These are phyloP conservation scores for Chaetorhynchus papuensis DNA, from an alignment of 2,113 vertebrate genomes.

Conservation along the genomic window DNA sequence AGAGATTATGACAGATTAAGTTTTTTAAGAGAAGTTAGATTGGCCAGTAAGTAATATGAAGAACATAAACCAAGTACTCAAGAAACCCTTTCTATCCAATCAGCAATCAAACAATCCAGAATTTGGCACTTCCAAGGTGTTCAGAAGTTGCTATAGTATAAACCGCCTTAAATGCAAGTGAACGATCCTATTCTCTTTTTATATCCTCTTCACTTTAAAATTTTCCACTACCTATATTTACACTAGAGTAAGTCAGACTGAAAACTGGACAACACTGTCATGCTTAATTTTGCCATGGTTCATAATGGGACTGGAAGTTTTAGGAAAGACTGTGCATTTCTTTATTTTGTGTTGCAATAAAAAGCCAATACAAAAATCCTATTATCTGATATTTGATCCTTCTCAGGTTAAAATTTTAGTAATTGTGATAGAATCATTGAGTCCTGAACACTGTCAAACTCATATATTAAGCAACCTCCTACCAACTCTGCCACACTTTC, in stretches of 20 bases:
- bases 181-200: background rate
- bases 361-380: background rate
- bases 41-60: background rate
- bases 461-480: background rate
- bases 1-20: background rate
- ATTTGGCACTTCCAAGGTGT: background rate
- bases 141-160: background rate
- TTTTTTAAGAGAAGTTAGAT: background rate
- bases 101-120: background rate
- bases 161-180: background rate
- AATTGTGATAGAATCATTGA: background rate
- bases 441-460: background rate
- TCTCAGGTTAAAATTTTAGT: background rate
- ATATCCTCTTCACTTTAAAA: background rate
- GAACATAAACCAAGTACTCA: background rate
- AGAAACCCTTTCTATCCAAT: background rate
- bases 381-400: background rate
- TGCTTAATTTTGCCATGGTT: background rate
- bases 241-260: background rate
- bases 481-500: background rate
- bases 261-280: background rate
- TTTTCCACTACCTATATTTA: background rate
- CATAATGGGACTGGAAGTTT: background rate
- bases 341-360: background rate
- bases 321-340: background rate